Percentiles rank a stretch among this genome's conserved stretches.
Evolutionary conservation across 2,113 vertebrate genomes (phyloP).

Genomic region (Salvelinus namaycush): DNA sequence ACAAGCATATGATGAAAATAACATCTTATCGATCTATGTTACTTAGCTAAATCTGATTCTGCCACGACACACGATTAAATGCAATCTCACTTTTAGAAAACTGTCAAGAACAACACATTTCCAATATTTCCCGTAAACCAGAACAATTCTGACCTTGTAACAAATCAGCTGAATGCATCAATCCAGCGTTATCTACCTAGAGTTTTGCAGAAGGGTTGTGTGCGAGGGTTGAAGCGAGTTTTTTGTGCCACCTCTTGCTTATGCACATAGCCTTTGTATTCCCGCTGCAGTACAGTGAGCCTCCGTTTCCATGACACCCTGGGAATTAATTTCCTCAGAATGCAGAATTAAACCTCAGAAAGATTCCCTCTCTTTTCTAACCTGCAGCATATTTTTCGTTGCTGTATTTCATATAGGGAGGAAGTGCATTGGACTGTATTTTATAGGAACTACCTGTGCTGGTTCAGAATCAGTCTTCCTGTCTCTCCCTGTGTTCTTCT

Average conservation of each 20-base stretch:
- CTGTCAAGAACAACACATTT: not conserved
- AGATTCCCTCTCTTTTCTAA: too few species aligned
- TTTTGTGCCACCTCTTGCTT: not conserved
- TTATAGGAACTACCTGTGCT: not conserved
- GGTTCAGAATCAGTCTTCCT: not conserved
- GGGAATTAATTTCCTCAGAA: constrained; percentile 19
- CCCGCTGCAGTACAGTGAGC: not conserved
- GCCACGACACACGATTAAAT: not conserved
- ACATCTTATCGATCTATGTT: too few species aligned
- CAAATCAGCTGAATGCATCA: not conserved
- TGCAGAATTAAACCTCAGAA: constrained; percentile 16
- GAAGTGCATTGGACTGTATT: not conserved
- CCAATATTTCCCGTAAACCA: constrained; percentile 3
- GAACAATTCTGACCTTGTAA: constrained; percentile 16
- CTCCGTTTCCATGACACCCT: constrained; percentile 40
- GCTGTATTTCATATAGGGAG: not conserved
- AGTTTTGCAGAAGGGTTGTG: not conserved
- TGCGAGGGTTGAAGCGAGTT: not conserved
- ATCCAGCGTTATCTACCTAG: not conserved
- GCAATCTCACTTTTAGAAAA: not conserved
- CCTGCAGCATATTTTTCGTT: not conserved
- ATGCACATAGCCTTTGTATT: constrained; percentile 14
- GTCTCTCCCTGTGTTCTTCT: not conserved
- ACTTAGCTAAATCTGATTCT: too few species aligned
- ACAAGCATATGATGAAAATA: too few species aligned